Evolutionary conservation across 2,888 invertebrate genomes (phyloP), one percentile per base, ranked within the genome.

Genomic region (Cephus spinipes): DNA sequence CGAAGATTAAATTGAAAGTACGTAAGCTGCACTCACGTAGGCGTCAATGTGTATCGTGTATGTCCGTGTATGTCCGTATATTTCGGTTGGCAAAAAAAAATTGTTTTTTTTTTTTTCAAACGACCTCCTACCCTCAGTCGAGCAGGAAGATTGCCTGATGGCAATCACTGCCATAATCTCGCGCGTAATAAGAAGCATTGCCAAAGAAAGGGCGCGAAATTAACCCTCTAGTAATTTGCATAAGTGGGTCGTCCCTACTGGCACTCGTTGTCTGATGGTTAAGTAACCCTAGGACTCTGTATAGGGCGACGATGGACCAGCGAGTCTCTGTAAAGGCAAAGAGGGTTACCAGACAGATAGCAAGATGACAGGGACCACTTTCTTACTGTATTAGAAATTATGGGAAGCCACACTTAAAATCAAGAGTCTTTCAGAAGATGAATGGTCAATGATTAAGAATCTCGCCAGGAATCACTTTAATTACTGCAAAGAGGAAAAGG

Each of bases 361-460:
- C 79, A 79, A 82, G 85, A 89, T 88, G 84, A 88, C 88, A 89
- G 87, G 84, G 84, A 81, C 85, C 79, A 80, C 80, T 78, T 69
- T 55, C 40, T 69, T 77, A 79, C 88, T 87, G 89, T 89, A 90
- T 89, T 89, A 89, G 86, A 87, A 90, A 90, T 91, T 88, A 91
- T 90, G 89, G 89, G 87, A 90, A 88, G 84, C 88, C 85, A 86
- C 88, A 88, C 89, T 90, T 89, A 88, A 89, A 91, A 91, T 91
- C 91, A 91, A 87, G 88, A 88, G 88, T 90, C 91, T 91, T 91
- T 90, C 90, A 90, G 87, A 83, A 85, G 88, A 89, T 90, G 90
- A 90, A 90, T 90, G 85, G 88, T 87, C 85, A 85, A 88, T 90
- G 88, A 90, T 90, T 89, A 89, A 89, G 89, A 85, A 86, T 86